Percentiles rank a stretch among this genome's conserved stretches.
Evolutionary conservation across 2,113 vertebrate genomes (phyloP).

Genomic region (Cryptotis parvus): DNA sequence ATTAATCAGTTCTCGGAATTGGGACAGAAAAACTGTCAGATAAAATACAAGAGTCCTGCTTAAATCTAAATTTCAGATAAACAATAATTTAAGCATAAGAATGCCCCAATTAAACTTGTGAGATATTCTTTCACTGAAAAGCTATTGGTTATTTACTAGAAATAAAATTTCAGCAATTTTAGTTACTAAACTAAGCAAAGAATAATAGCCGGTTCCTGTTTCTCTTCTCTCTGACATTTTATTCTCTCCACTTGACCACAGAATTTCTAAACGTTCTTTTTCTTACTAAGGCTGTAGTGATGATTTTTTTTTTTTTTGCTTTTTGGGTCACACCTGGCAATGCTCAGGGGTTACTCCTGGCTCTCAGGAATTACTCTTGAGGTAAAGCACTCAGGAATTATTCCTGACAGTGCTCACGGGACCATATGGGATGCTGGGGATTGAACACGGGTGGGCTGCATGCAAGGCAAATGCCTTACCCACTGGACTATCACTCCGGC

Average conservation of each 20-base stretch:
- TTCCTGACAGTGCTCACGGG: too few species aligned
- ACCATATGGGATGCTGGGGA: too few species aligned
- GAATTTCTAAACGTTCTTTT: not conserved
- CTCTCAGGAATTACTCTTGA: too few species aligned
- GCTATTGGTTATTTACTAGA: not conserved
- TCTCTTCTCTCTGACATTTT: not conserved
- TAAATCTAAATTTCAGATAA: not conserved
- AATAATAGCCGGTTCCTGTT: not conserved
- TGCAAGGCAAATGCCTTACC: too few species aligned
- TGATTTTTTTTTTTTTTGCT: too few species aligned
- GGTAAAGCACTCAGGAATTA: too few species aligned
- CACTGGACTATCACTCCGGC: too few species aligned
- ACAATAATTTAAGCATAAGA: not conserved
- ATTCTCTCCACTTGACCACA: not conserved
- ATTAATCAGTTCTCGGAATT: too few species aligned
- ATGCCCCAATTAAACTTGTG: not conserved
- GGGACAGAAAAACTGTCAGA: not conserved
- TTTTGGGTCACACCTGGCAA: too few species aligned
- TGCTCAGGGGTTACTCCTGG: too few species aligned
- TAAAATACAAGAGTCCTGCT: not conserved
- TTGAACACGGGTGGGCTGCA: too few species aligned
- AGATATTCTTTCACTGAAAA: not conserved
- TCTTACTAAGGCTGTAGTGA: not conserved
- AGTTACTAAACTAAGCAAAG: constrained; percentile 24
- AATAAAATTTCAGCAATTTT: constrained; percentile 36